Base-by-base conservation (phyloP, 2,888 invertebrate species). In the Seladonia tumulorum region DNA sequence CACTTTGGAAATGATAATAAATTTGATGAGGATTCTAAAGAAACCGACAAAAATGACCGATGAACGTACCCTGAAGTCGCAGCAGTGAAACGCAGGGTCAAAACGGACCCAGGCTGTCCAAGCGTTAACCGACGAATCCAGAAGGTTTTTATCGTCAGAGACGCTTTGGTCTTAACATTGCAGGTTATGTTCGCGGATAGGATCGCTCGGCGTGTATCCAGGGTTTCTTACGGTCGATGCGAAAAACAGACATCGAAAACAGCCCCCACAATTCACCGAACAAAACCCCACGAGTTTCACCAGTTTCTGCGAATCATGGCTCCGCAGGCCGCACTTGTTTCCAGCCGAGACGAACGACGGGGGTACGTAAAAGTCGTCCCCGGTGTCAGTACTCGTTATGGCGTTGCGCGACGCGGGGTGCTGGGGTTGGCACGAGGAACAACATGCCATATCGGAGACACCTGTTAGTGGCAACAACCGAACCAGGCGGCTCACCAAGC, bases 361-460 rank as follows among this genome's bases (percentile, higher is more conserved):
- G 75, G 68, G 79, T 85, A 87, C 82, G 87, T 85, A 87, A 88
- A 87, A 88, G 84, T 84, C 68, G 87, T 88, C 81, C 53, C 82
- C 85, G 87, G 90, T 87, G 88, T 82, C 85, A 81, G 85, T 63
- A 87, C 92, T 92, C 83, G 90, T 92, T 92, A 91, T 91, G 90
- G 92, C 85, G 71, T 87, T 89, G 87, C 81, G 81, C 90, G 86
- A 87, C 75, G 88, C 81, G 86, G 88, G 80, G 87, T 86, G 90
- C 90, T 76, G 88, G 88, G 90, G 88, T 90, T 89, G 82, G 90
- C 89, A 87, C 90, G 89, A 89, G 89, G 88, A 91, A 93, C 94
- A 94, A 94, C 92, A 93, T 94, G 93, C 94, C 94, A 94, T 94
- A 94, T 94, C 92, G 93, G 93, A 92, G 93, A 94, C 94, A 94